These are phyloP conservation scores for Lophotis ruficrista DNA, from an alignment of 2,113 vertebrate species.

Conservation along the genomic window DNA sequence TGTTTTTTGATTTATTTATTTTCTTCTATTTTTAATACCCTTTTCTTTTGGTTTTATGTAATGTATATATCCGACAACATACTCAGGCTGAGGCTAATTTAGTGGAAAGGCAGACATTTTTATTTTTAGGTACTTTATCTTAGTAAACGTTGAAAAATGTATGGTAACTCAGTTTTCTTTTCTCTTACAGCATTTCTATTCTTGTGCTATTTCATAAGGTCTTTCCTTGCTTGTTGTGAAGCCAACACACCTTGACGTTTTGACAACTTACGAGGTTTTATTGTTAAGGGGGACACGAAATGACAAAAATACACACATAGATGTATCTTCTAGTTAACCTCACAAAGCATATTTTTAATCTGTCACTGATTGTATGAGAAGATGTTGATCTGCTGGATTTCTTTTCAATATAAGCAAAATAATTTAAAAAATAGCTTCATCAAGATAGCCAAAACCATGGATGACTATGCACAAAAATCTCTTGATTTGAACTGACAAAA, in stretches of 20 bases:
- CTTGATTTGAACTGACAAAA: neutral
- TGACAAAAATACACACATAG: neutral
- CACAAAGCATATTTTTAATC: neutral
- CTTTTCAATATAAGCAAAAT: neutral
- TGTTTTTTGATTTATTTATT: constrained; percentile 12
- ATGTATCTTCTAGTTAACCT: neutral
- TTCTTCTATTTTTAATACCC: constrained; percentile 17
- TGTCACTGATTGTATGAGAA: fast-evolving
- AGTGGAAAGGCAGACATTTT: constrained; percentile 16
- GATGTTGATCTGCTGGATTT: neutral
- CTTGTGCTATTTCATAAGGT: neutral
- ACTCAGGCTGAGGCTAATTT: constrained; percentile 11
- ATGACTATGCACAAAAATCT: fast-evolving
- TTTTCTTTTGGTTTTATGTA: neutral
- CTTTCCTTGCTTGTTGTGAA: neutral
- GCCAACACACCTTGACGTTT: constrained; percentile 1
- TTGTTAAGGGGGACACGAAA: neutral
- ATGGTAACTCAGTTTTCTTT: neutral
- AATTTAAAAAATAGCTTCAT: fast-evolving
- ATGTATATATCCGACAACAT: neutral
- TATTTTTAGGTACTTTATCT: constrained; percentile 32
- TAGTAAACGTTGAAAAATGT: neutral
- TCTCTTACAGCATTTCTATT: neutral
- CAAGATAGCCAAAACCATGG: fast-evolving
- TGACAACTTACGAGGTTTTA: neutral